phyloP scores from a whole-genome alignment of 2,797 vertebrate species.

The Karalla daura region DNA sequence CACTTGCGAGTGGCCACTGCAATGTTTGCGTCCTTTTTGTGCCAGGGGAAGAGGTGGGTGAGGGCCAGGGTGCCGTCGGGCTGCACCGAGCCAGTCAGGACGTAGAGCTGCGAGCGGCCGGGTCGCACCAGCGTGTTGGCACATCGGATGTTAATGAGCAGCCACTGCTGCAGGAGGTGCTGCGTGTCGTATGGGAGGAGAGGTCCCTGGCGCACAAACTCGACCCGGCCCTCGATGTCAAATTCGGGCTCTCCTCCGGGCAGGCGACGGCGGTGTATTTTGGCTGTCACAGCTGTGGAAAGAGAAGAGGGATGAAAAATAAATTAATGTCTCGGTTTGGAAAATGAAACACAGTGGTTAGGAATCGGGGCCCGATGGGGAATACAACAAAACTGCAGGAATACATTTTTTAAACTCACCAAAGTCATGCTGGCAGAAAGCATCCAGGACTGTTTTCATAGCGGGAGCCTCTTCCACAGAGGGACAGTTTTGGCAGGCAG shows the following conservation, averaged over 20 bases:
- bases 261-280: conserved; percentile 82
- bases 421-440: conserved; percentile 88
- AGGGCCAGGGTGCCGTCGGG: conserved; percentile 79
- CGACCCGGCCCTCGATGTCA: conserved; percentile 86
- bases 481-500: conserved; percentile 90
- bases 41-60: conserved; percentile 87
- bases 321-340: neutral
- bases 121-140: conserved; percentile 76
- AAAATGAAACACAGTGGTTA: neutral
- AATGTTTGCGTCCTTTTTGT: conserved; percentile 86
- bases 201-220: conserved; percentile 87
- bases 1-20: conserved; percentile 86
- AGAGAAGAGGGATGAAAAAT: neutral
- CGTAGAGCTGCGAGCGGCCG: conserved; percentile 84
- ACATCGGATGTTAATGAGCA: conserved; percentile 89
- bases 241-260: conserved; percentile 80
- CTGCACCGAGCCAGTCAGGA: conserved; percentile 85
- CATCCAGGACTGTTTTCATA: conserved; percentile 82
- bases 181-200: conserved; percentile 88
- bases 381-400: neutral
- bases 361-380: neutral
- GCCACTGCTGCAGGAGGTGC: conserved; percentile 89
- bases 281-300: conserved; percentile 87
- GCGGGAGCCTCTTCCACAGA: conserved; percentile 82
- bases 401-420: conserved; percentile 78